Evolutionary conservation across 2,113 vertebrate species (phyloP), one percentile per base, ranked within the genome.

Genomic region (Macrotus californicus): DNA sequence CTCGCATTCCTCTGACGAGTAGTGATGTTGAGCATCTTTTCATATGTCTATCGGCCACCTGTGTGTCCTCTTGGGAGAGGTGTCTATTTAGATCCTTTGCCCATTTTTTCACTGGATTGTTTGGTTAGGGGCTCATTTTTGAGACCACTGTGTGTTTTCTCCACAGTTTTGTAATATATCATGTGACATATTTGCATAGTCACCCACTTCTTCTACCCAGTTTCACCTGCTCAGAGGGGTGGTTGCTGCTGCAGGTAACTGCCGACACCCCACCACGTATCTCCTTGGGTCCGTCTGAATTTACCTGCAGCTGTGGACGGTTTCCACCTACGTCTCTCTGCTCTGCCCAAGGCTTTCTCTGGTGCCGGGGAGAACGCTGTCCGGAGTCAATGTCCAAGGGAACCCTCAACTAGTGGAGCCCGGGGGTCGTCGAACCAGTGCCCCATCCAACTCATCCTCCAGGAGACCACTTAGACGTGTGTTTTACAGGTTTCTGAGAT

Each of bases 181-280:
- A 2, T 11, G 7, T 84, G 41, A 64, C 43, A 10, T 31, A 5
- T 82, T 22, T 69, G 26, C 50, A 50, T 5, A 43, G 21, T 56
- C 29, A 14, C 5, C 16, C 48, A 46, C 36, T 56, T 84, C 41
- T 56, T 1, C 0, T 14, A 84, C 8, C 14, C 52, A 41, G 31
- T 72, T 52, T 79, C 3, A 6, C 72, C 24, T 54, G 11, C 36
- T 56, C 31, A 36, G 59, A 84, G 66, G 39, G 21, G 34, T 18
- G 43, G 13, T 46, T 41, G 19, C 67, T 67, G 12, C 13, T 24
- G 66, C 15, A 19, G 12, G 6, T 72, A 29, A 29, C 10, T 24
- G 9, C 16, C 41, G 41, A 46, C 26, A 9, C 18, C 36, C 16
- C 9, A 21, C 34, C 6, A 4, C 3, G 0, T 12, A 6, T 21